phyloP scores from a whole-genome alignment of 2,797 vertebrate genomes.

The Macroramphosus scolopax region DNA sequence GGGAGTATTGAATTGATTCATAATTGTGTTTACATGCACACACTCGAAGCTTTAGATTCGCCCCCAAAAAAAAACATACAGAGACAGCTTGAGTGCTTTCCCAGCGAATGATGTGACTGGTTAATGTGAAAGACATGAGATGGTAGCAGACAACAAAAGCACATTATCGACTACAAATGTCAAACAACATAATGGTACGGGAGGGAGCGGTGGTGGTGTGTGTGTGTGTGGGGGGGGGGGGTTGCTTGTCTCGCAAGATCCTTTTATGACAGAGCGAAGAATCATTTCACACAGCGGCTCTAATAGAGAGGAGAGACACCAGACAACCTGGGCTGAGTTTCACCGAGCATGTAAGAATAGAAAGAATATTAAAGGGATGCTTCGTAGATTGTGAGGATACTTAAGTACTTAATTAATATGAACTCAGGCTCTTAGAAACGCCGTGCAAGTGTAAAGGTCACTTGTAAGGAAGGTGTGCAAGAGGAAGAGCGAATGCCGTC shows the following conservation, averaged over 20 bases:
- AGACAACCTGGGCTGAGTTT: too few species aligned
- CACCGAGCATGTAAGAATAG: too few species aligned
- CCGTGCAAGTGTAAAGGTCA: too few species aligned
- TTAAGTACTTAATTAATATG: too few species aligned
- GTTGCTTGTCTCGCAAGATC: slow-evolving; percentile 11
- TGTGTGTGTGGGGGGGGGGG: not conserved
- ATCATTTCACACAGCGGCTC: too few species aligned
- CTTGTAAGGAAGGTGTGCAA: too few species aligned
- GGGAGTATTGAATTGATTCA: slow-evolving; percentile 29
- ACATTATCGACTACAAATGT: slow-evolving; percentile 44
- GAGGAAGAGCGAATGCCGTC: too few species aligned
- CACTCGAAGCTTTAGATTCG: slow-evolving; percentile 25
- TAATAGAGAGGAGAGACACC: too few species aligned
- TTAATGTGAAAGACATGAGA: slow-evolving; percentile 35
- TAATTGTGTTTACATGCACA: slow-evolving; percentile 28
- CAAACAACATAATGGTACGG: slow-evolving; percentile 37
- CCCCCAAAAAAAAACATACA: slow-evolving; percentile 30
- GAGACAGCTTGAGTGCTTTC: slow-evolving; percentile 31
- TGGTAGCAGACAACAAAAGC: slow-evolving; percentile 50
- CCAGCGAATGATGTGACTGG: slow-evolving; percentile 27
- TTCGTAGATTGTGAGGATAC: too few species aligned
- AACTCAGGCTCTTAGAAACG: too few species aligned
- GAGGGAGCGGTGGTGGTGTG: slow-evolving; percentile 2
- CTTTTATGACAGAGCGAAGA: not conserved
- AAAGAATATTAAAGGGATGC: too few species aligned